Conservation (phyloP, 1,140 invertebrate species). For the Tetramorium alpestre region DNA sequence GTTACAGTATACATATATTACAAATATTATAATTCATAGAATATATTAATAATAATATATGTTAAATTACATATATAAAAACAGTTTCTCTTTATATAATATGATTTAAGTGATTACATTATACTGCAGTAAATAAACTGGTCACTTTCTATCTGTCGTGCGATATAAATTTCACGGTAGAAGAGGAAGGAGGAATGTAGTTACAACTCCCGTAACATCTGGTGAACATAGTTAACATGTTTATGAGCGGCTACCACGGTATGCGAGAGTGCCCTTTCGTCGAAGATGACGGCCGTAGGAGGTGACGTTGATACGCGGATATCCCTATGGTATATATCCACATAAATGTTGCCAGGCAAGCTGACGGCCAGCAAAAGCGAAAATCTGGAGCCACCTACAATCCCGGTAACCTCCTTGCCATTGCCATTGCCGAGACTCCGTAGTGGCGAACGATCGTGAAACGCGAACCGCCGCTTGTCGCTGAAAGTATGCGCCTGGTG, state of each 20-base stretch:
- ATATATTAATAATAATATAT: not conserved
- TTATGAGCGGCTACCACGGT: conserved; percentile 38
- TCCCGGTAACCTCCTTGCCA: conserved; percentile 17
- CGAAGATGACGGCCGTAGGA: conserved; percentile 26
- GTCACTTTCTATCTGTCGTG: not conserved
- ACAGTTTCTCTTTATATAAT: conserved; percentile 9
- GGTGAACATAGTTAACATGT: conserved; percentile 5
- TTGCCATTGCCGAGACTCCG: not conserved
- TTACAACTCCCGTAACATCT: conserved; percentile 9
- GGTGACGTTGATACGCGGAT: conserved; percentile 38
- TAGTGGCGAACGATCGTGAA: conserved; percentile 53
- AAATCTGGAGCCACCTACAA: conserved; percentile 46
- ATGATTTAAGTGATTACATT: not conserved
- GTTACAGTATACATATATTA: not conserved
- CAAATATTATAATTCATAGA: not conserved
- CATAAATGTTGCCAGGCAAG: not conserved
- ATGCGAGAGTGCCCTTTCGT: conserved; percentile 31
- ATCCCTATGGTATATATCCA: conserved; percentile 1
- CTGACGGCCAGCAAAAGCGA: conserved; percentile 18
- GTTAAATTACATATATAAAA: not conserved
- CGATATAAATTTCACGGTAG: conserved; percentile 33
- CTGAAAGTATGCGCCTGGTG: conserved; percentile 69
- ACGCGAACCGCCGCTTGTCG: conserved; percentile 66
- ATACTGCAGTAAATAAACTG: not conserved
- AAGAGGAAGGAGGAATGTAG: not conserved